Evolutionary conservation across 2,888 invertebrate genomes (phyloP).

Genomic region (Electrophaes corylata): DNA sequence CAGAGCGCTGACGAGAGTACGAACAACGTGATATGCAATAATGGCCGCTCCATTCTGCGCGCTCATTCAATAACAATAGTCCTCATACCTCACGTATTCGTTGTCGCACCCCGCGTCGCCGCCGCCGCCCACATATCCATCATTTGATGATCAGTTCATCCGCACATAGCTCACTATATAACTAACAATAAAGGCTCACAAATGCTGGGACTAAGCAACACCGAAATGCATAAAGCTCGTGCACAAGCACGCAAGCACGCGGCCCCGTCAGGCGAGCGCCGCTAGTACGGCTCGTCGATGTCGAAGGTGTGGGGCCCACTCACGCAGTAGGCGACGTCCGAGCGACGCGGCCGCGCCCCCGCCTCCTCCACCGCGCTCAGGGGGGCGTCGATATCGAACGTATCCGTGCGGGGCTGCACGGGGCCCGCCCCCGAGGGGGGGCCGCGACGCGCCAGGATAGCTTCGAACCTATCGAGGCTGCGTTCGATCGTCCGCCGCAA

Average conservation of each 20-base stretch:
- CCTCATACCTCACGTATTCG: no score
- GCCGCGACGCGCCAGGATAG: slow-evolving; percentile 57
- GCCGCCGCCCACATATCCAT: neutral
- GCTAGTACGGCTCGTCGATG: slow-evolving; percentile 79
- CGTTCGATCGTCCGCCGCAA: slow-evolving; percentile 72
- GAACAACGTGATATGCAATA: no score
- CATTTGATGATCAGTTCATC: neutral
- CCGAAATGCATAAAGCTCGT: slow-evolving; percentile 15
- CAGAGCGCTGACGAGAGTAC: neutral
- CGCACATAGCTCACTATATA: neutral
- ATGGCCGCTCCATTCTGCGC: no score
- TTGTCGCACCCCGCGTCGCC: neutral
- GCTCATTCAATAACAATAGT: no score
- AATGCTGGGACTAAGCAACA: slow-evolving; percentile 11
- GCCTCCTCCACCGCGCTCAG: slow-evolving; percentile 28
- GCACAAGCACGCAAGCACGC: neutral
- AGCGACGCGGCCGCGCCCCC: slow-evolving; percentile 30
- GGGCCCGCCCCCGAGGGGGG: slow-evolving; percentile 23
- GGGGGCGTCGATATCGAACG: slow-evolving; percentile 51
- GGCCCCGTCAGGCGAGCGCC: neutral
- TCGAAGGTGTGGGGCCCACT: slow-evolving; percentile 82
- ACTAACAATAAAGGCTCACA: slow-evolving; percentile 2
- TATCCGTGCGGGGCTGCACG: slow-evolving; percentile 34
- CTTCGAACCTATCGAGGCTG: slow-evolving; percentile 76
- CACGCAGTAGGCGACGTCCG: slow-evolving; percentile 58